Evolutionary conservation across 1,140 invertebrate genomes (phyloP).

Genomic region (Leptoteleia sp.): DNA sequence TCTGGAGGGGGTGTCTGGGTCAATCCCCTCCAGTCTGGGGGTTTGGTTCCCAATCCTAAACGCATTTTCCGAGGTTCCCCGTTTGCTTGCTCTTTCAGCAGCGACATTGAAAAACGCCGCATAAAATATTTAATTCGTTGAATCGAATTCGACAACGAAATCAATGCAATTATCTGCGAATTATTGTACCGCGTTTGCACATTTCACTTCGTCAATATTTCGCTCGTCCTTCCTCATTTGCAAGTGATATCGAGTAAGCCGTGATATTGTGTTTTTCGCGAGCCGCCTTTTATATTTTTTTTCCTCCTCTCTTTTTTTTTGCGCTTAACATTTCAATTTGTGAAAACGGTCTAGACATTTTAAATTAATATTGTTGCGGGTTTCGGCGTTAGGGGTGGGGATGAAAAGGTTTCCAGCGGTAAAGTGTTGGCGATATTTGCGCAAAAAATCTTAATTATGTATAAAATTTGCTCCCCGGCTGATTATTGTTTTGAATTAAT

Average conservation of each 20-base stretch:
- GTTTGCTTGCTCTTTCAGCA: conserved; percentile 65
- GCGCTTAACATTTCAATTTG: no score
- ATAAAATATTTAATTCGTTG: conserved; percentile 50
- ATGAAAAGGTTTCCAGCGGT: no score
- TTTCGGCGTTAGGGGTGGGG: no score
- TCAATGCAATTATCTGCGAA: conserved; percentile 16
- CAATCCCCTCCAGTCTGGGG: conserved; percentile 79
- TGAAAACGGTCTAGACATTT: conserved; percentile 10
- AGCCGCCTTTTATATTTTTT: neutral
- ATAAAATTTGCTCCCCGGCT: no score
- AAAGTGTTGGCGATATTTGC: no score
- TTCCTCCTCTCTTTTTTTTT: neutral
- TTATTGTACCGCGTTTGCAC: conserved; percentile 10
- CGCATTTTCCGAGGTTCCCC: conserved; percentile 80
- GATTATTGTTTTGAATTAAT: no score
- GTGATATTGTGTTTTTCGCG: no score
- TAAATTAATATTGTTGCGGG: conserved; percentile 11
- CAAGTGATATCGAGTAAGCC: neutral
- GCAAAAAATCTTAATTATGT: no score
- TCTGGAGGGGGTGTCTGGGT: conserved; percentile 81
- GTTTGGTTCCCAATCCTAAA: conserved; percentile 75
- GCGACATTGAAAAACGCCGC: conserved; percentile 59
- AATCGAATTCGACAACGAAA: conserved; percentile 39
- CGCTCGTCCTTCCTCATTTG: neutral
- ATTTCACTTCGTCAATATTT: neutral